Conservation (phyloP, 2,113 vertebrate genomes). For the Platysternon megacephalum region DNA sequence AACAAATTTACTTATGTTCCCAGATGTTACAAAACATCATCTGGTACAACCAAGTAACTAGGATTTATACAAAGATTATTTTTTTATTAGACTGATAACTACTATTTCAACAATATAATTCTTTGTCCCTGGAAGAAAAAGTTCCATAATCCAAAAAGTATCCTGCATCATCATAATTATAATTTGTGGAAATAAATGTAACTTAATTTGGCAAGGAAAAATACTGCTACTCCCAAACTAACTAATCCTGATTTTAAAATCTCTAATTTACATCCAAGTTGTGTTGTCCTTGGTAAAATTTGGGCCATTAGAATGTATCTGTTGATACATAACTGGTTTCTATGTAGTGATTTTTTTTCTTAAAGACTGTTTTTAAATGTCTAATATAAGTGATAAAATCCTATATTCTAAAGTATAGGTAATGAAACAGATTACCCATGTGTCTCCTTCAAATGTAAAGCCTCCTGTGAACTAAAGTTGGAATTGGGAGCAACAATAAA, state of each 20-base stretch:
- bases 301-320: constrained; percentile 20
- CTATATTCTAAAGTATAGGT: background rate
- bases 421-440: background rate
- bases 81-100: background rate
- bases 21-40: constrained; percentile 21
- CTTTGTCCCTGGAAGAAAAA: background rate
- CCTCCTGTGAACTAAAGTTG: background rate
- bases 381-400: background rate
- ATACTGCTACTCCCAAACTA: constrained; percentile 43
- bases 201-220: constrained; percentile 50
- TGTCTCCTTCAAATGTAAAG: background rate
- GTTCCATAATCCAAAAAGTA: constrained; percentile 10
- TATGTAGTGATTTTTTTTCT: background rate
- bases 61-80: constrained; percentile 34
- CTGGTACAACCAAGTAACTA: constrained; percentile 7
- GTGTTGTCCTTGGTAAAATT: constrained; percentile 46
- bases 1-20: constrained; percentile 3
- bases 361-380: background rate
- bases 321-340: background rate
- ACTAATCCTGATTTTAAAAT: constrained; percentile 63
- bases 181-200: constrained; percentile 53
- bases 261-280: constrained; percentile 59
- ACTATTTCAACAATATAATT: background rate
- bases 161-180: background rate
- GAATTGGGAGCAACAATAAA: background rate